Percentiles rank a stretch among this genome's conserved stretches.
Conservation (phyloP, 2,113 vertebrate species). For the Brachirus orientalis region DNA sequence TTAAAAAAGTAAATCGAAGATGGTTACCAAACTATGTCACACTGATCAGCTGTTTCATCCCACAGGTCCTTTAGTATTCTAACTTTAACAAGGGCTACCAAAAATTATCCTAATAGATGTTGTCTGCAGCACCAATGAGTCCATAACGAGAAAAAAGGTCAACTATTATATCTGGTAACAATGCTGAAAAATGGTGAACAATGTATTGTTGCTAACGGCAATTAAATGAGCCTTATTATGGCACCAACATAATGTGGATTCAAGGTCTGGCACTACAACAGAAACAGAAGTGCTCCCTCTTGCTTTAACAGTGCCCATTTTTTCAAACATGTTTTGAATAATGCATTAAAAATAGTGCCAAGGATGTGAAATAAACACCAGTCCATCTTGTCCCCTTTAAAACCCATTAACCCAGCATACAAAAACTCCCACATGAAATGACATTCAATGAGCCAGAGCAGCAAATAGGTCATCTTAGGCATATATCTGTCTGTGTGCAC, state of each 20-base stretch:
- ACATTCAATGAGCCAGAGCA: conserved; percentile 25
- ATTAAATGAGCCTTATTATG: conserved; percentile 16
- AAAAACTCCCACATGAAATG: conserved; percentile 31
- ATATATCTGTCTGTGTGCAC: no score
- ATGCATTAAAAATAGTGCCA: conserved; percentile 41
- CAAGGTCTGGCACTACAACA: conserved; percentile 30
- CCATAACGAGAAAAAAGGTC: conserved; percentile 14
- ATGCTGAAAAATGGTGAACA: conserved; percentile 5
- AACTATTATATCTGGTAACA: conserved; percentile 29
- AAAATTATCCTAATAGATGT: no score
- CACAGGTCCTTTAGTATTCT: no score
- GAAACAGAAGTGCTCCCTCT: conserved; percentile 41
- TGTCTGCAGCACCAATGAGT: not conserved
- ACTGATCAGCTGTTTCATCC: no score
- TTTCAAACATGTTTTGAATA: conserved; percentile 55
- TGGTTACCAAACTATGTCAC: no score
- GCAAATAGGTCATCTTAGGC: conserved; percentile 22
- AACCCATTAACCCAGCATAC: conserved; percentile 26
- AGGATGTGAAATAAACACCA: conserved; percentile 31
- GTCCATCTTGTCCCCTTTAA: conserved; percentile 15
- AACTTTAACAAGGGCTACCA: no score
- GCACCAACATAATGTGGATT: conserved; percentile 16
- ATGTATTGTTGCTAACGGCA: conserved; percentile 39
- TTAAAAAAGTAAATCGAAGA: no score
- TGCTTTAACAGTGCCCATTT: conserved; percentile 32